Base-by-base conservation (phyloP, 2,113 vertebrate species). In the Ochotona princeps region DNA sequence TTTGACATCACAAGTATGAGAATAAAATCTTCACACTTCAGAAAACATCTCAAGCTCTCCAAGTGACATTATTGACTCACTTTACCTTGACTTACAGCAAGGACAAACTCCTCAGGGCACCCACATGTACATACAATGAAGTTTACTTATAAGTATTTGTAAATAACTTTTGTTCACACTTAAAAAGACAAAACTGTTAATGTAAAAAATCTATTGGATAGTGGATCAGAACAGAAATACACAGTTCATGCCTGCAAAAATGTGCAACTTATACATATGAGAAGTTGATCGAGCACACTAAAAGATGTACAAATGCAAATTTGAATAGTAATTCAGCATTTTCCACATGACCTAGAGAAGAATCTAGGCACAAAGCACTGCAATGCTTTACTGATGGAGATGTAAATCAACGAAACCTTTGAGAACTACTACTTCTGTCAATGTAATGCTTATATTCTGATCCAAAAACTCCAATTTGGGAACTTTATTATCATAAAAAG, bases 361-460 rank as follows among this genome's bases (percentile, higher is more conserved):
- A 80, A 28, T 74, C 38, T 70, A 35, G 32, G 20, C 78, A 44
- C 32, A 49, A 69, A 79, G 44, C 25, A 80, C 72, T 75, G 28
- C 70, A 28, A 67, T 72, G 67, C 14, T 61, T 35, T 90, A 67
- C 21, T 87, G 89, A 73, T 87, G 51, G 25, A 81, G 72, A n/a
- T 90, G 91, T 70, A 87, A 95, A 93, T 92, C 70, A 87, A 66
- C 72, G 51, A 76, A 83, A 81, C 6, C 47, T 87, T 66, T 84
- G 80, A 75, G 35, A 14, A 81, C 70, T 80, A 9, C 15, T 83
- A 72, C n/a, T 44, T 95, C 38, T 66, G 61, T 63, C 23, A 84
- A 87, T 87, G 70, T 76, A 70, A 76, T 49, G 32, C 74, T 81
- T 38, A 32, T 28, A 49, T 80, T 76, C 61, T 35, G 2, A 54